phyloP scores from a whole-genome alignment of 2,113 vertebrate species.

The Grallaria varia region DNA sequence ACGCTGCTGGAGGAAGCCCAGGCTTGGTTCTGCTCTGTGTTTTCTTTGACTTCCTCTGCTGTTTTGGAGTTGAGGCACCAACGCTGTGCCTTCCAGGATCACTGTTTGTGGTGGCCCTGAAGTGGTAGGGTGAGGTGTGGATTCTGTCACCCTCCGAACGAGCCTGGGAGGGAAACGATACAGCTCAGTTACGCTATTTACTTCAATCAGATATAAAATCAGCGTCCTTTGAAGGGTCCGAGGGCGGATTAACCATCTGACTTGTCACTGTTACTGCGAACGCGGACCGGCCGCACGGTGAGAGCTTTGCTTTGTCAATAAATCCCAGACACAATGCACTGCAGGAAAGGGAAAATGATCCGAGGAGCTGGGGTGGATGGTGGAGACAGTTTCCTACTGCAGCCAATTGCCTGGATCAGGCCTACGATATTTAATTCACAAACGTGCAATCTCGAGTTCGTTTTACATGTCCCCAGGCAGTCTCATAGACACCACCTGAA shows the following conservation, averaged over 20 bases:
- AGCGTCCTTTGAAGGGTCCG: not conserved
- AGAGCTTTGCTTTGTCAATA: conserved; percentile 40
- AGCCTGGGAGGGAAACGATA: not conserved
- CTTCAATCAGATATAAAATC: not conserved
- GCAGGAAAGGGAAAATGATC: conserved; percentile 15
- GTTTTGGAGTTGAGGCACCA: not conserved
- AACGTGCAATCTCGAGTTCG: not conserved
- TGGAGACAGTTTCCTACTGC: not conserved
- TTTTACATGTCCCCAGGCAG: not conserved
- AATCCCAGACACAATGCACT: not conserved
- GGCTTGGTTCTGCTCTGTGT: accelerated
- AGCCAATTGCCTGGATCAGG: conserved; percentile 15
- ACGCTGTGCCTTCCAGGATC: not conserved
- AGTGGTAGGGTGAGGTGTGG: not conserved
- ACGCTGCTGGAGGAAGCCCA: not conserved
- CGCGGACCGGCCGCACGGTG: accelerated
- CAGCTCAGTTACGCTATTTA: not conserved
- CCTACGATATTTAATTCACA: not conserved
- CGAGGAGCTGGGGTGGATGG: accelerated
- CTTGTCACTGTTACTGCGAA: not conserved
- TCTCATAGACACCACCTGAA: conserved; percentile 13
- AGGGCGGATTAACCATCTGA: not conserved
- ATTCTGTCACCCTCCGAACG: not conserved
- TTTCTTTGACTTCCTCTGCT: not conserved
- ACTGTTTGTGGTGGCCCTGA: not conserved